These are phyloP conservation scores for Dunckerocampus dactyliophorus DNA, from an alignment of 2,113 vertebrate genomes.

Conservation along the genomic window DNA sequence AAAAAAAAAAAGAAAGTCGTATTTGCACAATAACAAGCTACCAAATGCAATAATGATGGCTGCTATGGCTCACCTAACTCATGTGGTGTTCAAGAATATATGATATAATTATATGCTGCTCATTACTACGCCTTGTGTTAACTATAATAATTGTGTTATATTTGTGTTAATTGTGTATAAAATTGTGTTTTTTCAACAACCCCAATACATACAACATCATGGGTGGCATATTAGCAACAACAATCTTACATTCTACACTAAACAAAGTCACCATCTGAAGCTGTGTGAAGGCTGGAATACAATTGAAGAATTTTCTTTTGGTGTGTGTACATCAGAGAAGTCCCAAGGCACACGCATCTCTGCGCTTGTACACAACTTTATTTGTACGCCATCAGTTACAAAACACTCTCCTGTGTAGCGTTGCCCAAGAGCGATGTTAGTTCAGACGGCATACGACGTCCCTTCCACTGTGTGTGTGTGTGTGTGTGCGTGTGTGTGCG, in stretches of 20 bases:
- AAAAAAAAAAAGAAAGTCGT: no score
- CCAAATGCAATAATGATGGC: no score
- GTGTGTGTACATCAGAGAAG: background rate
- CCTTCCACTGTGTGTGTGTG: background rate
- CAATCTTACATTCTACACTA: background rate
- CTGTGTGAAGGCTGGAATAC: background rate
- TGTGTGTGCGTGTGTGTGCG: background rate
- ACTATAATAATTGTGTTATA: no score
- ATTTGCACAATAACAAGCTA: no score
- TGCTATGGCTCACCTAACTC: no score
- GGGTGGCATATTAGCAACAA: no score
- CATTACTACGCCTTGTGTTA: no score
- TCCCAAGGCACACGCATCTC: background rate
- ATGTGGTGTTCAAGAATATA: no score
- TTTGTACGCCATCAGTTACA: background rate
- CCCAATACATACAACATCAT: no score
- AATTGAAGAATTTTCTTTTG: background rate
- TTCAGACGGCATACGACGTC: background rate
- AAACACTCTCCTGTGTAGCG: background rate
- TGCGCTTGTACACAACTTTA: background rate
- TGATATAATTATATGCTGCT: no score
- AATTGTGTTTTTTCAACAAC: no score
- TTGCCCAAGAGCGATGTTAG: background rate
- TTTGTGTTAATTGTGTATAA: no score
- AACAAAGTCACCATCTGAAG: background rate